Evolutionary conservation across 2,113 vertebrate genomes (phyloP).

Genomic region (Haliaeetus leucogaster): DNA sequence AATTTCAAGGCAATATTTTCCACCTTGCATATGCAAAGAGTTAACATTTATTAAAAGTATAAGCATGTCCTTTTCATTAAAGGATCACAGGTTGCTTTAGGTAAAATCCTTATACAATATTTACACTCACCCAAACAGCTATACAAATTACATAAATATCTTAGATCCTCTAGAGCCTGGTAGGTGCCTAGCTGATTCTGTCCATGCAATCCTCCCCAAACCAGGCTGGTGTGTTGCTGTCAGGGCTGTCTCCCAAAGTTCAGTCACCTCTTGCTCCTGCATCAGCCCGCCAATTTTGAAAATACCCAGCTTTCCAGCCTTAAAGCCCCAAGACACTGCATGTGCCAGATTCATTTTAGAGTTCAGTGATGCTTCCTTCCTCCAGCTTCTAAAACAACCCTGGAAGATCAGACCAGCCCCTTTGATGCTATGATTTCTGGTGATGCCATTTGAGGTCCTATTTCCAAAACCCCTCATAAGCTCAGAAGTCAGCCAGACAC

Average conservation of each 20-base stretch:
- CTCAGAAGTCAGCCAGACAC: neutral
- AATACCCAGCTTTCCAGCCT: neutral
- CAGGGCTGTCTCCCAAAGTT: neutral
- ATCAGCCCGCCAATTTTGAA: neutral
- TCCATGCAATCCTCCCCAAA: neutral
- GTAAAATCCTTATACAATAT: conserved; percentile 51
- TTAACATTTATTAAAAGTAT: conserved; percentile 39
- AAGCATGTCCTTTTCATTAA: conserved; percentile 11
- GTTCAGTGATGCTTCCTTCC: neutral
- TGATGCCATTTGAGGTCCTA: neutral
- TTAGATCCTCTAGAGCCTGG: neutral
- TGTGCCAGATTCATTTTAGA: neutral
- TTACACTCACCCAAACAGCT: conserved; percentile 35
- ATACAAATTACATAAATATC: neutral
- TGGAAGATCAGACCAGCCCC: neutral
- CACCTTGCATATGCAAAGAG: conserved; percentile 41
- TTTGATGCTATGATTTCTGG: neutral
- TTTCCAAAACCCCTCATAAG: neutral
- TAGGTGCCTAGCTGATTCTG: neutral
- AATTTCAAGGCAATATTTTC: conserved; percentile 63
- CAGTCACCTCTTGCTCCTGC: neutral
- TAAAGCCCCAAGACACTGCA: neutral
- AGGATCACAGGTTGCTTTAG: neutral
- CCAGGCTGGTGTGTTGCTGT: neutral
- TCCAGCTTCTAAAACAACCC: neutral